Conservation (phyloP, 2,797 vertebrate species). For the Aphelocoma californica region DNA sequence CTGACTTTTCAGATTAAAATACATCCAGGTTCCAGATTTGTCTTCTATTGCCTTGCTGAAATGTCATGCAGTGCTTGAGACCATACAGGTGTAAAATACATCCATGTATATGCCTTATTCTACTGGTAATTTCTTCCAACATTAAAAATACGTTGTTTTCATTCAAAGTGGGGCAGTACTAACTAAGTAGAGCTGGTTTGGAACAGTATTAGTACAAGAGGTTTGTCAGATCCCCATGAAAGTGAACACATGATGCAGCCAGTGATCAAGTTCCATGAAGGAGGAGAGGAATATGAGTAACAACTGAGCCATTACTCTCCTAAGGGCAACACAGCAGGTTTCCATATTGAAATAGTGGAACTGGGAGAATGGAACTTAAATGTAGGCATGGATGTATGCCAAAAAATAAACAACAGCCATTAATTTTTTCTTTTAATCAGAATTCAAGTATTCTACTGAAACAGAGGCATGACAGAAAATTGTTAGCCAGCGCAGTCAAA, state of each 20-base stretch:
- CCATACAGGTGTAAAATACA: background rate
- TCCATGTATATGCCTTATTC: background rate
- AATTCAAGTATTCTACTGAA: background rate
- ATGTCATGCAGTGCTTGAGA: background rate
- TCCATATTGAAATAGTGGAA: background rate
- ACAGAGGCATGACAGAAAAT: background rate
- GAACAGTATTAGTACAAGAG: background rate
- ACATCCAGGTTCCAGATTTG: background rate
- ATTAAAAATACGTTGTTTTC: background rate
- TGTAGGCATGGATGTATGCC: background rate
- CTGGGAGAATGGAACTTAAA: background rate
- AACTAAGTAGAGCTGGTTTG: background rate
- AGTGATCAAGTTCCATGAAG: background rate
- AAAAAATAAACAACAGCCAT: background rate
- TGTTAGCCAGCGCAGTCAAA: slow-evolving; percentile 7
- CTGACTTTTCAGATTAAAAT: background rate
- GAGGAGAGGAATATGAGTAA: background rate
- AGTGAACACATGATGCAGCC: background rate
- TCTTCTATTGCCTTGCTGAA: background rate
- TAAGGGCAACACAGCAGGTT: background rate
- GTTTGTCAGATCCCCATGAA: background rate
- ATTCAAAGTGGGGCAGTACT: background rate
- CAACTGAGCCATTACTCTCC: background rate
- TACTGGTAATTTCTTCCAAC: background rate
- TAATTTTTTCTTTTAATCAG: background rate